Evolutionary conservation across 1,140 invertebrate species (phyloP), one percentile per base, ranked within the genome.

Genomic region (Pissodes strobi): DNA sequence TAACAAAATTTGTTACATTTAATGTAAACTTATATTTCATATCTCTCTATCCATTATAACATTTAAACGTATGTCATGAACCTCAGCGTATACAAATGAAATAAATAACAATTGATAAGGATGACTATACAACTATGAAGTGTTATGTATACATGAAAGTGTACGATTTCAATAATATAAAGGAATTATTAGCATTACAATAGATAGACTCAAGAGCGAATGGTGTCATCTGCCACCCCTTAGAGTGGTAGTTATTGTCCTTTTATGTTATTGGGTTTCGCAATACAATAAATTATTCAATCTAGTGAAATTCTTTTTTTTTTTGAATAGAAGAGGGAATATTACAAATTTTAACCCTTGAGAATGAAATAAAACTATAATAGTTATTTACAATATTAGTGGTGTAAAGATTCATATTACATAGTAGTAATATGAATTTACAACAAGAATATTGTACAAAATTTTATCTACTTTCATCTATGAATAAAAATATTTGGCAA

Each of bases 261-360:
- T 51, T 62, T 57, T 37, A 37, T 37, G 13, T 34, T 23, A 13
- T 49, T 23, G 37, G 27, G 38, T 43, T 22, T 62, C 23, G 34
- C 46, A 43, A 52, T 62, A 51, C 38, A 51, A 22, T 52, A 23
- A 39, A 19, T 61, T 25, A 15, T 39, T 61, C 48, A 48, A 17
- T 46, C 6, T 18, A 15, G 41, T 62, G 21, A 41, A 37, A 19
- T 52, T 51, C 3, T 15, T 52, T 34, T 19, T 52, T 13, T n/a
- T n/a, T n/a, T n/a, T n/a, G n/a, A n/a, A n/a, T n/a, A n/a, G n/a
- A n/a, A n/a, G n/a, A n/a, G n/a, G n/a, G n/a, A n/a, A n/a, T n/a
- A n/a, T n/a, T n/a, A n/a, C n/a, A n/a, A n/a, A n/a, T n/a, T n/a
- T n/a, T n/a, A n/a, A n/a, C n/a, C n/a, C n/a, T n/a, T n/a, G n/a